phyloP scores from a whole-genome alignment of 1,140 invertebrate species.

The Prorops nasuta region DNA sequence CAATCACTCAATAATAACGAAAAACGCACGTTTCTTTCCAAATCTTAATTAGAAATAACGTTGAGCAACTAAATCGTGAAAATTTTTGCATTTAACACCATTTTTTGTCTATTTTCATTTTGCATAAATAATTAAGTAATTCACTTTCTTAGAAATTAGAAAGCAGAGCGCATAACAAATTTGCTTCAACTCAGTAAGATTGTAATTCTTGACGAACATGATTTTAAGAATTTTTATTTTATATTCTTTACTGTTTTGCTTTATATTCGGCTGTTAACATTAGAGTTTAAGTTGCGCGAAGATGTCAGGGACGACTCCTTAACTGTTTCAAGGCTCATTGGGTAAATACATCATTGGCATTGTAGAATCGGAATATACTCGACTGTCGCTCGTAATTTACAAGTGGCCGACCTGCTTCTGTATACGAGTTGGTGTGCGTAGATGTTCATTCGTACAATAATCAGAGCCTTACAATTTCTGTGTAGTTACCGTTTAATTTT shows the following conservation, averaged over 20 bases:
- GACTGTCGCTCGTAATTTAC: no score
- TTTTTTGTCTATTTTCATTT: no score
- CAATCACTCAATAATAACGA: background rate
- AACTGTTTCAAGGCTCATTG: constrained; percentile 26
- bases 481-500: background rate
- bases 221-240: no score
- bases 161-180: no score
- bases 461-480: background rate
- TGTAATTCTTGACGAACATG: no score
- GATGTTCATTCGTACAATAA: background rate
- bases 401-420: no score
- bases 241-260: no score
- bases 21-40: background rate
- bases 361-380: constrained; percentile 2
- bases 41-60: background rate
- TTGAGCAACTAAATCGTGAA: no score
- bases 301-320: constrained; percentile 28
- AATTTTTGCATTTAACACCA: no score
- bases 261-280: constrained; percentile 5
- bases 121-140: no score
- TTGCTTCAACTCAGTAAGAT: no score
- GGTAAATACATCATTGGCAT: constrained; percentile 23
- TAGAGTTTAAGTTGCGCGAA: constrained; percentile 12
- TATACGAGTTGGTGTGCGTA: background rate
- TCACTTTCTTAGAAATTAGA: no score